Conservation (phyloP, 1,140 invertebrate species). For the Macrobrachium rosenbergii region DNA sequence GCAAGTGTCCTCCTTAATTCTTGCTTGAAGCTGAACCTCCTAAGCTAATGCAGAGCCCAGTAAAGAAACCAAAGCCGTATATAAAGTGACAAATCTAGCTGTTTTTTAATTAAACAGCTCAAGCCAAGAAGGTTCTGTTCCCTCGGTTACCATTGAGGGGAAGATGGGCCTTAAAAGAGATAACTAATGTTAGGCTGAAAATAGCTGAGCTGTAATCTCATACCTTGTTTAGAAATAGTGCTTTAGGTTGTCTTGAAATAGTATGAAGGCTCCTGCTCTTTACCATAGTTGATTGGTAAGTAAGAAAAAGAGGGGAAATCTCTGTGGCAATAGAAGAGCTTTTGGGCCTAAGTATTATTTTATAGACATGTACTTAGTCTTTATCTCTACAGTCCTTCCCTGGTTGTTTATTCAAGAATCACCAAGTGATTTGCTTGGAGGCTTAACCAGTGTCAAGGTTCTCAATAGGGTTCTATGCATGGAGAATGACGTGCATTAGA, state of each 20-base stretch:
- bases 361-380: slow-evolving; percentile 39
- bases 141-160: neutral
- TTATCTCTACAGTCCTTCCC: slow-evolving; percentile 42
- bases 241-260: slow-evolving; percentile 47
- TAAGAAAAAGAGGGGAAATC: slow-evolving; percentile 18
- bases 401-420: slow-evolving; percentile 35
- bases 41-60: slow-evolving; percentile 16
- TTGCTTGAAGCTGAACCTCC: slow-evolving; percentile 20
- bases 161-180: slow-evolving; percentile 29
- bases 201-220: slow-evolving; percentile 57
- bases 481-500: neutral
- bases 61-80: slow-evolving; percentile 33
- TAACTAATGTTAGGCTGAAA: neutral
- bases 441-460: no score
- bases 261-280: slow-evolving; percentile 14
- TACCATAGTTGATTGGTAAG: slow-evolving; percentile 4
- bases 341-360: slow-evolving; percentile 18
- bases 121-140: slow-evolving; percentile 9
- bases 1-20: slow-evolving; percentile 26
- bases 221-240: slow-evolving; percentile 61
- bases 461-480: no score
- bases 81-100: slow-evolving; percentile 21
- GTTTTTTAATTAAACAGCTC: slow-evolving; percentile 9
- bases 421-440: slow-evolving; percentile 23
- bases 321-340: no score